Evolutionary conservation across 2,888 invertebrate species (phyloP).

Genomic region (Endomychus coccineus): DNA sequence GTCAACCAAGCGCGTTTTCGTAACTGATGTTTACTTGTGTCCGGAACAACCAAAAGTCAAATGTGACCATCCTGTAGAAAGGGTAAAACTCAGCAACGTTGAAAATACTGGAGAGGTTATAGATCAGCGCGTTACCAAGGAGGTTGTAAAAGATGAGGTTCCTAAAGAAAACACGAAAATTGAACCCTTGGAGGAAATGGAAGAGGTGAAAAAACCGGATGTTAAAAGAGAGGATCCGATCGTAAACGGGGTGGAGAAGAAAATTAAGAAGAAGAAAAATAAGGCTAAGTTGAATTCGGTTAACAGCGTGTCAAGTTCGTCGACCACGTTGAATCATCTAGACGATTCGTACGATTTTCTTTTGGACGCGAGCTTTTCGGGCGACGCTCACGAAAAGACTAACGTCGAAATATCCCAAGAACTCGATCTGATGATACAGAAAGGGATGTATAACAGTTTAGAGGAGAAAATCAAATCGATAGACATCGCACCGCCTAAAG

Average conservation of each 20-base stretch:
- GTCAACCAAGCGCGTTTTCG: constrained; percentile 32
- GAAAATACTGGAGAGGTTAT: no score
- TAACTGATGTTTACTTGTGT: constrained; percentile 34
- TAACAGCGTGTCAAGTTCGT: constrained; percentile 26
- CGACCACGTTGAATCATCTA: constrained; percentile 22
- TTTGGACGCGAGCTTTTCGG: constrained; percentile 26
- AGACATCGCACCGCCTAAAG: constrained; percentile 16
- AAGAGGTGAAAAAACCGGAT: constrained; percentile 9
- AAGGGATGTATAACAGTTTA: constrained; percentile 39
- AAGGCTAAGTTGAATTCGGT: constrained; percentile 31
- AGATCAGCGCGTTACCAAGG: no score
- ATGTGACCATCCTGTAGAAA: no score
- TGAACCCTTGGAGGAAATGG: constrained; percentile 9
- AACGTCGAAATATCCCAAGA: constrained; percentile 41
- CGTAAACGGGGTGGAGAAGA: constrained; percentile 19
- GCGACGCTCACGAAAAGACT: constrained; percentile 33
- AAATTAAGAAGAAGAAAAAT: constrained; percentile 22
- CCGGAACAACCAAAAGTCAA: constrained; percentile 8
- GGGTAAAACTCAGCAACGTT: no score
- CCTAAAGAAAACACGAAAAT: constrained; percentile 10
- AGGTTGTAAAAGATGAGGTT: no score
- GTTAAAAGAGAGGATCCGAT: not conserved
- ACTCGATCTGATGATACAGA: constrained; percentile 41
- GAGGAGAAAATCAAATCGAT: constrained; percentile 40
- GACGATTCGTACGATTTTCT: constrained; percentile 37